Evolutionary conservation across 2,888 invertebrate genomes (phyloP).

Genomic region (Macrophya annulata): DNA sequence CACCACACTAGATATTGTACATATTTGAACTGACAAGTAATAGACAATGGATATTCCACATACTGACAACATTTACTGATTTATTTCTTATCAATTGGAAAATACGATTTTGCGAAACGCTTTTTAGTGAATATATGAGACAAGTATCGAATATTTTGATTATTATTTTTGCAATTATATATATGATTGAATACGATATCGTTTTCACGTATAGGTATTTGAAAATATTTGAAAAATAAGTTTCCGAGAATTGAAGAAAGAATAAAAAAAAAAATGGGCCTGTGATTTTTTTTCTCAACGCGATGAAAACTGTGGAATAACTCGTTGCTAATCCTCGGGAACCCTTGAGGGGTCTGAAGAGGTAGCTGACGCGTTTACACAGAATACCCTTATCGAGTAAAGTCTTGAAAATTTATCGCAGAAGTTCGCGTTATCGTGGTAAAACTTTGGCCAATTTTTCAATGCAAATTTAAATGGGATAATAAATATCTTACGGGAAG

Average conservation of each 20-base stretch:
- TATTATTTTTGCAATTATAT: too few species aligned
- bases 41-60: not conserved
- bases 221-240: conserved; percentile 6
- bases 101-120: not conserved
- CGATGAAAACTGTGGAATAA: not conserved
- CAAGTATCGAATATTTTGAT: not conserved
- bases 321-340: not conserved
- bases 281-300: not conserved
- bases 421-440: conserved; percentile 52
- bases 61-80: not conserved
- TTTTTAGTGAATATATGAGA: not conserved
- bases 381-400: conserved; percentile 45
- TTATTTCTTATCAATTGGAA: not conserved
- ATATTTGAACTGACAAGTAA: not conserved
- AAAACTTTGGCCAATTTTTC: conserved; percentile 60
- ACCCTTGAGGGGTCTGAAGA: not conserved
- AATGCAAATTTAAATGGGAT: conserved; percentile 70
- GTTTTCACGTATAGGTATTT: not conserved
- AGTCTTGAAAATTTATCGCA: conserved; percentile 49
- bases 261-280: too few species aligned
- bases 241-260: not conserved
- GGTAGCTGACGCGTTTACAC: conserved; percentile 33
- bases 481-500: conserved; percentile 66
- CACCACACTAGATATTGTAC: not conserved
- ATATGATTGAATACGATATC: too few species aligned